Evolutionary conservation across 2,888 invertebrate species (phyloP), one percentile per base, ranked within the genome.

Genomic region (Cheilosia variabilis): DNA sequence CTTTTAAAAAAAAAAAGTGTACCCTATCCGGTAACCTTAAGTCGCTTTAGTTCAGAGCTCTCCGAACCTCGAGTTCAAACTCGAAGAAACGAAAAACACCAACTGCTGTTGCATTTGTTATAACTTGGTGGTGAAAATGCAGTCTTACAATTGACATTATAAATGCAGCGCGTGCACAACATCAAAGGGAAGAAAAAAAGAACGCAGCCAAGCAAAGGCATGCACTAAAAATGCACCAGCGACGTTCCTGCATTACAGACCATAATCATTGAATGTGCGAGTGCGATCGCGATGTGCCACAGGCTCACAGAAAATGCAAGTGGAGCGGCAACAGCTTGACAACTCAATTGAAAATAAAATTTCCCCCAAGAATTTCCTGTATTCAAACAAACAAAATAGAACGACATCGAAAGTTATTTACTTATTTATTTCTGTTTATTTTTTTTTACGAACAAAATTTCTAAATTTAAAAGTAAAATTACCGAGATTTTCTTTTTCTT

Each of bases 401-500:
- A 68, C 58, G 37, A 80, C 52, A 68, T 58, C 76, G 69, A 75
- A 68, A 72, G 72, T 69, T 55, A 50, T 27, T 57, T 47, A 19
- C 15, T 31, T 17, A 13, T 31, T 17, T 31, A 15, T 31, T 31
- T 57, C 9, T 10, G 4, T 60, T 55, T 43, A 31, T 34, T 41
- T 53, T 62, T 57, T 79, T 73, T 27, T 3, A 7, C 24, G 17
- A 71, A 71, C 6, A 37, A 53, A 71, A 24, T 77, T 72, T 82
- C 77, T 82, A 60, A 66, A 72, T 72, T 66, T 66, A 83, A 66
- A 83, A 83, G 71, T 72, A 62, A 68, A 71, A 68, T 66, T 62
- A 55, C 22, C 19, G 19, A 50, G 22, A 71, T 80, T 80, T 68
- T 68, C 45, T 62, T 72, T 73, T 45, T 53, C 52, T 43, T 75